These are phyloP conservation scores for Germaria angustata DNA, from an alignment of 2,888 invertebrate species.

Conservation along the genomic window DNA sequence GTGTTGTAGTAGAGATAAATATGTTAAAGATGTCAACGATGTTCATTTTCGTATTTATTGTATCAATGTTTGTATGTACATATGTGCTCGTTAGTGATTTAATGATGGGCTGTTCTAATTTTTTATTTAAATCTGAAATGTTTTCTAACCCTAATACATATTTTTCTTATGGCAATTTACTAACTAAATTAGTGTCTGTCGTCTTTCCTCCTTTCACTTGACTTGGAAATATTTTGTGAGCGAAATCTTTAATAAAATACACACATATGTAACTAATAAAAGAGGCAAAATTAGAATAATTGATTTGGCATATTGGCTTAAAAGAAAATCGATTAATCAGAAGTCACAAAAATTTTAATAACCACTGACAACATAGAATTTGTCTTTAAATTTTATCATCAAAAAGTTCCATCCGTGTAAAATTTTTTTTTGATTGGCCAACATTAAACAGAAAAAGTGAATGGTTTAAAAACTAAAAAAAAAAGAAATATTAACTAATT, in stretches of 20 bases:
- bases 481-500: too few relatives aligned
- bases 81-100: not conserved
- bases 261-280: constrained; percentile 13
- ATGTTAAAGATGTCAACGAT: constrained; percentile 1
- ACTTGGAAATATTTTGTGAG: constrained; percentile 27
- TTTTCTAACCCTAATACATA: constrained; percentile 6
- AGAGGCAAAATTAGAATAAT: not conserved
- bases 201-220: constrained; percentile 42
- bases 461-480: too few relatives aligned
- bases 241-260: constrained; percentile 46
- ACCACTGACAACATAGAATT: too few relatives aligned
- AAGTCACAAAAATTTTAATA: too few relatives aligned
- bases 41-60: not conserved
- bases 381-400: too few relatives aligned
- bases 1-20: not conserved
- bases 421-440: too few relatives aligned
- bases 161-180: constrained; percentile 48
- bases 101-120: not conserved
- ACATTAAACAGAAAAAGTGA: too few relatives aligned
- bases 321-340: not conserved
- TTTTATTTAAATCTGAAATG: constrained; percentile 17
- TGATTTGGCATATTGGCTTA: not conserved
- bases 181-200: constrained; percentile 50
- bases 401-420: too few relatives aligned
- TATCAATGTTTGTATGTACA: not conserved